Conservation (phyloP, 2,113 vertebrate genomes). For the Fukomys damarensis region DNA sequence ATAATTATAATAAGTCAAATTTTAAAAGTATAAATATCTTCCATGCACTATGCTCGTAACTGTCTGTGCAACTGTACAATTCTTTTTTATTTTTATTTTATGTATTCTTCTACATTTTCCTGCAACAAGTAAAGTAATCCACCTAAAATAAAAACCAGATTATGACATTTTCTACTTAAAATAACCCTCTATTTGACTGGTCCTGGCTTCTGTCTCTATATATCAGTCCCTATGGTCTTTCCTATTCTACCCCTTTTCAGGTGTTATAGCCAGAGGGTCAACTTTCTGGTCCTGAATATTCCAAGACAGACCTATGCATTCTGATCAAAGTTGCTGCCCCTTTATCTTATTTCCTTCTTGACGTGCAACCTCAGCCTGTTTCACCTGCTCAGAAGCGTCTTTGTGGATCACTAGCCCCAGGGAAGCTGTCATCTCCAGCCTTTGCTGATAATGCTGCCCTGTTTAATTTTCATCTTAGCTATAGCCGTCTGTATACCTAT, state of each 20-base stretch:
- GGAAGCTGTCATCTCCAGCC: too few species aligned
- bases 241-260: background rate
- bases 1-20: background rate
- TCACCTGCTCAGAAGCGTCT: background rate
- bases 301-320: background rate
- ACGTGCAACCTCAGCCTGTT: background rate
- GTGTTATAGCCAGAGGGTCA: too few species aligned
- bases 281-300: background rate
- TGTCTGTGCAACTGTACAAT: background rate
- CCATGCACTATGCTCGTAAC: background rate
- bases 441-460: background rate
- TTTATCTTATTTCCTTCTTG: background rate
- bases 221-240: background rate
- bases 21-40: background rate
- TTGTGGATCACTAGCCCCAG: background rate
- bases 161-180: background rate
- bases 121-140: background rate
- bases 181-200: fast-evolving
- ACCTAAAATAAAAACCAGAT: background rate
- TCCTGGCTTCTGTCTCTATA: fast-evolving
- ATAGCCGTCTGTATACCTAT: background rate
- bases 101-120: background rate
- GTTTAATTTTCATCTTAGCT: background rate
- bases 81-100: background rate
- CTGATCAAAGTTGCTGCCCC: background rate